Percentiles rank a stretch among this genome's conserved stretches.
Evolutionary conservation across 2,888 invertebrate species (phyloP).

Genomic region (Microdon myrmicae): DNA sequence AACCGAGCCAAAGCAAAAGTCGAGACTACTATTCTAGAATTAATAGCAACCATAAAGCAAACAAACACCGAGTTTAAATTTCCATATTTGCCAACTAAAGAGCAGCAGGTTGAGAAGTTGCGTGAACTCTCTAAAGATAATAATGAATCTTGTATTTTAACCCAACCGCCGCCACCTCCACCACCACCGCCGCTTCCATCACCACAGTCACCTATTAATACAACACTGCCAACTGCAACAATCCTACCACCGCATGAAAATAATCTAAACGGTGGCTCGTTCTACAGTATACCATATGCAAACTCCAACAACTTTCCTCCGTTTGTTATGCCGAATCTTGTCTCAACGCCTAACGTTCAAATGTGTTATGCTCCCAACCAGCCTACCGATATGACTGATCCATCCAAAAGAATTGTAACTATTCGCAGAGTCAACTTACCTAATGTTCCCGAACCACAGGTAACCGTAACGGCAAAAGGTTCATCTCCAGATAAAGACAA

Average conservation of each 20-base stretch:
- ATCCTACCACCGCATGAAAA: constrained; percentile 48
- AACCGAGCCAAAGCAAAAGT: constrained; percentile 65
- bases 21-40: constrained; percentile 63
- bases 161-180: constrained; percentile 20
- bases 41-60: constrained; percentile 64
- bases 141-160: constrained; percentile 26
- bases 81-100: constrained; percentile 65
- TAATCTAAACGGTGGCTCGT: constrained; percentile 54
- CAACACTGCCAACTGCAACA: constrained; percentile 41
- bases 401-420: constrained; percentile 73
- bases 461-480: constrained; percentile 81
- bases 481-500: constrained; percentile 79
- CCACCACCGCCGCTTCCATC: constrained; percentile 10
- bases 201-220: constrained; percentile 15
- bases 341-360: constrained; percentile 55
- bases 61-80: constrained; percentile 64
- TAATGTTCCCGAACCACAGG: constrained; percentile 74
- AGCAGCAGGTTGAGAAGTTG: constrained; percentile 62
- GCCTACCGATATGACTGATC: constrained; percentile 58
- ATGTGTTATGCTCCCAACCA: constrained; percentile 64
- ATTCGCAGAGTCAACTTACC: constrained; percentile 77
- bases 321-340: constrained; percentile 54
- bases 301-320: constrained; percentile 56
- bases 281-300: constrained; percentile 55
- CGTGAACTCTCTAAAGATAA: constrained; percentile 53